Evolutionary conservation across 2,797 vertebrate species (phyloP), one percentile per base, ranked within the genome.

Genomic region (Poeciliopsis presidionis): DNA sequence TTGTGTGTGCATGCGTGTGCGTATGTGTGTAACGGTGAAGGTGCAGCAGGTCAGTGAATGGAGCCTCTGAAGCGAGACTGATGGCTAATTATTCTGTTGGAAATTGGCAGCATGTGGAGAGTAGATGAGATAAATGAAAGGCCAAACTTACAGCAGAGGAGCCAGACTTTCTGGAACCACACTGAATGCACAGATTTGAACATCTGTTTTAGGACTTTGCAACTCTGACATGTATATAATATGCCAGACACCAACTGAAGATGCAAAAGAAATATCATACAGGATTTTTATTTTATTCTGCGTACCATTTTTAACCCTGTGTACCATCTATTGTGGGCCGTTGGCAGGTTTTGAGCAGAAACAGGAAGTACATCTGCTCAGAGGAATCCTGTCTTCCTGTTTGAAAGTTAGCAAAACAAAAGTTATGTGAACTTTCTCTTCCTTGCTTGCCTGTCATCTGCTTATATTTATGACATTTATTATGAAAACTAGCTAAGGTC

Each of bases 1-100:
- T 72, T 33, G 74, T 53, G 14, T 36, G 72, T 30, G 74, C 73
- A 65, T 63, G 81, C 36, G 76, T 57, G 14, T n/a, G 72, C 14
- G 72, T 72, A 63, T 5, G 39, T 36, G 74, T 6, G 14, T 63
- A 61, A 16, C 13, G 65, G 5, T 81, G 67, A 53, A 75, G 77
- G 70, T 69, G 82, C 47, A 53, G 25, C 78, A 79, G 81, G 89
- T 89, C 78, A 83, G 77, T 87, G 83, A 92, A 93, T 86, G 83
- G 84, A 91, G 75, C 71, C 83, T 84, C 39, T 46, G 51, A 46
- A 78, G 87, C 36, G 80, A 90, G 84, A 92, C 91, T 86, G 89
- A 93, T 90, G 91, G 87, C 14, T 93, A 90, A 93, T 93, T 92
- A 91, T 84, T 89, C 84, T 72, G 33, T 75, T 90, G 82, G 87